Evolutionary conservation across 2,113 vertebrate genomes (phyloP).

Genomic region (Gallinago jamesoni): DNA sequence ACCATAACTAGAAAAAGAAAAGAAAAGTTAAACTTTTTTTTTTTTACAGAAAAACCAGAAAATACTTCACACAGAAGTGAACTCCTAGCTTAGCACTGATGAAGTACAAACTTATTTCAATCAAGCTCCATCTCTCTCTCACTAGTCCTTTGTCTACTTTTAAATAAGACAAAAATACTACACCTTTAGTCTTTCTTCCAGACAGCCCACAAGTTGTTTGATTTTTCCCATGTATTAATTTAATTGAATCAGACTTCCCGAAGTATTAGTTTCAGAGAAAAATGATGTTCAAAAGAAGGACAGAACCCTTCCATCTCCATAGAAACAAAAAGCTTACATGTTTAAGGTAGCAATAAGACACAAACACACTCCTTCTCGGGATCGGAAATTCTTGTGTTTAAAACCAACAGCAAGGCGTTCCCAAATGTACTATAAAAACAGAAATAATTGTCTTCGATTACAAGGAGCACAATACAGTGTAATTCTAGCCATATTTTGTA

Average conservation of each 20-base stretch:
- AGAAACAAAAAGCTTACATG: conserved; percentile 82
- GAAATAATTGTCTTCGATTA: conserved; percentile 52
- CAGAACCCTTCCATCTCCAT: not conserved
- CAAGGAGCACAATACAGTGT: not conserved
- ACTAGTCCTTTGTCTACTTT: not conserved
- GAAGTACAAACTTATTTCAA: not conserved
- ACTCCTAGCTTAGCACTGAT: not conserved
- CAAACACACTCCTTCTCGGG: conserved; percentile 91
- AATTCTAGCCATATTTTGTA: not conserved
- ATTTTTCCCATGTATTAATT: not conserved
- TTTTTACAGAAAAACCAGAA: not conserved
- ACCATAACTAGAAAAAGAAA: conserved; percentile 78
- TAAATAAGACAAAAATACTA: not conserved
- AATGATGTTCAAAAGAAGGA: not conserved
- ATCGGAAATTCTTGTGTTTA: conserved; percentile 98
- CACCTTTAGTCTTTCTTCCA: not conserved
- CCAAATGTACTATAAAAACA: conserved; percentile 87
- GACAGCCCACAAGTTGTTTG: not conserved
- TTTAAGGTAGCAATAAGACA: conserved; percentile 90
- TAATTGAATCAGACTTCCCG: not conserved
- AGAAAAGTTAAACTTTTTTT: not conserved
- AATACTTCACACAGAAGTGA: not conserved
- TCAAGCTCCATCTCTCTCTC: not conserved
- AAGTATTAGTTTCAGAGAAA: not conserved
- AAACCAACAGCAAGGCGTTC: conserved; percentile 89